These are phyloP conservation scores for Hybognathus amarus DNA, from an alignment of 2,797 vertebrate species.

Conservation along the genomic window DNA sequence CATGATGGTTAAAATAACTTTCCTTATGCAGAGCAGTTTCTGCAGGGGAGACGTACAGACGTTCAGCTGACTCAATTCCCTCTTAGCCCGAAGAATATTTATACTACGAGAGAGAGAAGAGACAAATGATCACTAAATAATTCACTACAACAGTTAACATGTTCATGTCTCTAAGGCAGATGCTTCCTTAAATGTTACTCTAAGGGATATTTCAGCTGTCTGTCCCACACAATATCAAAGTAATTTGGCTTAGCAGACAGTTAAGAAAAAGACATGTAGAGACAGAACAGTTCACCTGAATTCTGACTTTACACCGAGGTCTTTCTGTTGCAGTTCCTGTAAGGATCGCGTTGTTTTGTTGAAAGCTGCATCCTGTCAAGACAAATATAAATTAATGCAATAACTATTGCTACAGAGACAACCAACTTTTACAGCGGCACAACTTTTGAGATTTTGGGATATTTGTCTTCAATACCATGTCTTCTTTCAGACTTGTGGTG, in stretches of 20 bases:
- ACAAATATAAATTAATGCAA: background rate
- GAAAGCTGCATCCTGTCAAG: conserved; percentile 90
- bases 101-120: conserved; percentile 74
- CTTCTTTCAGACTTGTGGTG: no score
- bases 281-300: conserved; percentile 84
- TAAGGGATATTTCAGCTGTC: background rate
- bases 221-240: background rate
- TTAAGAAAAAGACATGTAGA: background rate
- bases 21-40: conserved; percentile 90
- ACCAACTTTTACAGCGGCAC: background rate
- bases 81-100: conserved; percentile 91
- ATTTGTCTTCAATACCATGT: no score
- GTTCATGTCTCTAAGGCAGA: background rate
- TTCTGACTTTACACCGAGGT: conserved; percentile 91
- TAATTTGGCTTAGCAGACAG: background rate
- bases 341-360: conserved; percentile 95
- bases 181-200: background rate
- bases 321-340: conserved; percentile 95
- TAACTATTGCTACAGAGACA: background rate
- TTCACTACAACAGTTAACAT: background rate
- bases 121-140: background rate
- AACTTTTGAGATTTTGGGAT: no score
- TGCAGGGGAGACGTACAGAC: conserved; percentile 91
- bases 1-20: conserved; percentile 87
- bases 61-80: conserved; percentile 91